Evolutionary conservation across 2,888 invertebrate genomes (phyloP).

Genomic region (Drosophila birchii): DNA sequence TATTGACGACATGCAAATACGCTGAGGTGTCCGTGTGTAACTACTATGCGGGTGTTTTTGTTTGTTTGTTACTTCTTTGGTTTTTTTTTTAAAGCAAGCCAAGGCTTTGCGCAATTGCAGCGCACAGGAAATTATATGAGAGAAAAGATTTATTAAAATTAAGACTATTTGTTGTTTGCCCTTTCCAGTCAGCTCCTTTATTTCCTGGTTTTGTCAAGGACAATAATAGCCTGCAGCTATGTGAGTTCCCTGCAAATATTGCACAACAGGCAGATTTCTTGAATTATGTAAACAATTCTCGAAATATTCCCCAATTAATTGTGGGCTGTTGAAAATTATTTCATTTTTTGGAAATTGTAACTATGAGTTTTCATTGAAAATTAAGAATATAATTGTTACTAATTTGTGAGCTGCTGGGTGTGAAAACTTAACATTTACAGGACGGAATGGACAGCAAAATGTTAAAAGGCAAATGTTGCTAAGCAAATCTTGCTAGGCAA

Average conservation of each 20-base stretch:
- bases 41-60: slow-evolving; percentile 7
- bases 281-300: neutral
- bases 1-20: slow-evolving; percentile 54
- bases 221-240: neutral
- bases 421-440: neutral
- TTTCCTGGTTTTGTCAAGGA: neutral
- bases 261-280: neutral
- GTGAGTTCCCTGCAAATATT: neutral
- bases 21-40: slow-evolving; percentile 29
- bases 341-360: neutral
- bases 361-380: neutral
- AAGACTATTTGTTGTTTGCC: slow-evolving; percentile 23
- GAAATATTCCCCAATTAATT: neutral
- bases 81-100: neutral
- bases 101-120: slow-evolving; percentile 33
- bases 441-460: no score
- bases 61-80: neutral
- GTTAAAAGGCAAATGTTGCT: neutral
- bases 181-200: neutral
- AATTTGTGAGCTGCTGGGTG: neutral
- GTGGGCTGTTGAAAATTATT: neutral
- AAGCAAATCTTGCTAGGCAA: neutral
- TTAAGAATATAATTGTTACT: neutral
- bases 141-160: slow-evolving; percentile 24
- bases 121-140: slow-evolving; percentile 51